Evolutionary conservation across 2,888 invertebrate genomes (phyloP), one percentile per base, ranked within the genome.

Genomic region (Thecocarcelia acutangulata): DNA sequence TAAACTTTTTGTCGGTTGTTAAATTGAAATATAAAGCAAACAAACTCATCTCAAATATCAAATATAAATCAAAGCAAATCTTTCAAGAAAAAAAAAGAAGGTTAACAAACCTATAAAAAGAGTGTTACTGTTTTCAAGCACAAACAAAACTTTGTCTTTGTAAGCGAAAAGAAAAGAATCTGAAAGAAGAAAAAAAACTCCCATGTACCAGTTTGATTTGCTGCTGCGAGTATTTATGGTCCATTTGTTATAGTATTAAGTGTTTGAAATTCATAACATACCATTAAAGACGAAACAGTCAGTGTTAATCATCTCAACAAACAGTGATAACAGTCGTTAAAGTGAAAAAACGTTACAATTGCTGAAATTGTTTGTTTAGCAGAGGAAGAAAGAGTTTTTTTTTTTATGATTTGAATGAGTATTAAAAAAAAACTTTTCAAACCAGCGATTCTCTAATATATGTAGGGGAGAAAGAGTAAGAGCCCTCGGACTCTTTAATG

Each of bases 291-390:
- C 9, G 33, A 33, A 33, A 33, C 33, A 58, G 28, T 19, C 66
- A 84, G 88, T 88, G 87, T 87, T 88, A 88, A 88, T 87, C 85
- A 86, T 83, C 85, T 83, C 82, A 86, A 84, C 87, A 88, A 88
- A 88, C 86, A 85, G 11, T 50, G 37, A 69, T 74, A 81, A 80
- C 44, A 56, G 64, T 24, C 42, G 58, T 33, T 75, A 21, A 54
- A 33, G 33, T 33, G 56, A 46, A 28, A 37, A 64, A 72, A 66
- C 85, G 88, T 87, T 88, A 88, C 88, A 88, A 88, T 88, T 88
- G 88, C 85, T 85, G 86, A 12, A 37, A 63, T 17, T 64, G 8
- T 33, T 12, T 11, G n/a, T 15, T 24, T 13, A n/a, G 8, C 12
- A 21, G 6, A n/a, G n/a, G n/a, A 24, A 61, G 52, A 61, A 61